Evolutionary conservation across 2,888 invertebrate genomes (phyloP), one percentile per base, ranked within the genome.

Genomic region (Phyto melanocephala): DNA sequence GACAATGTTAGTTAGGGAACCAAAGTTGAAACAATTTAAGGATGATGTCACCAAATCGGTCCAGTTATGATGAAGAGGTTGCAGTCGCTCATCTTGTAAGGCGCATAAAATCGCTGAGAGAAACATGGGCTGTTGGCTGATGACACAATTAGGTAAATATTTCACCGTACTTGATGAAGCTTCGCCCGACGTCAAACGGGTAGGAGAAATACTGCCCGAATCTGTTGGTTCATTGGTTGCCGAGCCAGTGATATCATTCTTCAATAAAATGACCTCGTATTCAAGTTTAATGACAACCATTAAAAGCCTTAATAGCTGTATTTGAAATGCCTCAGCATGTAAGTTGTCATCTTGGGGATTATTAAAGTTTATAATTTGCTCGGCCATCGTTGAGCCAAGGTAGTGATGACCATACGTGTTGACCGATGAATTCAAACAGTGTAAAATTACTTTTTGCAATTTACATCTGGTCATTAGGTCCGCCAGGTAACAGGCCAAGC

Each of bases 81-180:
- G 93, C 91, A 95, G 92, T 80, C 94, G 94, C 77, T 94, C 93
- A 90, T 95, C 90, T 87, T 95, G 94, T 72, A 97, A 91, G 4
- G 96, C 96, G 87, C 94, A 95, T 85, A 96, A 92, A 63, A 96
- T 93, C 33, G 96, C 95, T 20, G 95, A 94, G 35, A 96, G 91
- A 89, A 97, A 96, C 93, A 97, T 95, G 33, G 95, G 94, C 89
- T 97, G 96, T 88, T 96, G 95, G 42, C 94, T 94, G 80, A 95
- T 94, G 45, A 94, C 91, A 77, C 94, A 92, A 47, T 94, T 94
- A 20, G 93, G 93, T 62, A 93, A 89, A 86, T 94, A 95, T 85
- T 94, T 94, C 3, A 94, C 91, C 83, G 92, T 92, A 52, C 85
- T 85, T 8, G 86, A 85, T 4, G 87, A 83, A n/a, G 84, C 71